These are phyloP conservation scores for Hemicrepidius hirtus DNA, from an alignment of 2,888 invertebrate species.

Conservation along the genomic window DNA sequence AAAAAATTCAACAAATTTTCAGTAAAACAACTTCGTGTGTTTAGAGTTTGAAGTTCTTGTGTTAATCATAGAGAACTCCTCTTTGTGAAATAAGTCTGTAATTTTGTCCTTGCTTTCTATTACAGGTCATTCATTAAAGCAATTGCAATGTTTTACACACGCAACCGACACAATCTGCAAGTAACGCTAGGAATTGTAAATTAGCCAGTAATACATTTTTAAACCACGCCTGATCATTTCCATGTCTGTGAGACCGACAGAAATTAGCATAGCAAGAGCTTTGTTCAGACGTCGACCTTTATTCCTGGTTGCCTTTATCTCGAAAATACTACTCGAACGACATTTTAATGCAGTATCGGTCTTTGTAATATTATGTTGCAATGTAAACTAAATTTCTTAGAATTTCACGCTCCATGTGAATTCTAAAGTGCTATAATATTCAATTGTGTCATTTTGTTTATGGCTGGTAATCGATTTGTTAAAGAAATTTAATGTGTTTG, in stretches of 20 bases:
- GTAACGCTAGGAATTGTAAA: conserved; percentile 41
- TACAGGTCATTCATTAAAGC: conserved; percentile 24
- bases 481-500: neutral
- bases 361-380: conserved; percentile 34
- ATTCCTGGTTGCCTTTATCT: conserved; percentile 35
- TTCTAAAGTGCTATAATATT: neutral
- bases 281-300: conserved; percentile 45
- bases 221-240: conserved; percentile 48
- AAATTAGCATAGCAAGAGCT: conserved; percentile 48
- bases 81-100: neutral
- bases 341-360: conserved; percentile 31
- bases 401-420: conserved; percentile 27
- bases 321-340: conserved; percentile 26
- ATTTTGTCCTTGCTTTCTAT: conserved; percentile 23
- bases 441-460: neutral
- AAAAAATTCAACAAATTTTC: too few relatives aligned
- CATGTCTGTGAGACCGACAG: conserved; percentile 45
- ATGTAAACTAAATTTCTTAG: conserved; percentile 10
- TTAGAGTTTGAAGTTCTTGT: too few relatives aligned
- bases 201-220: conserved; percentile 46
- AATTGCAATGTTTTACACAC: conserved; percentile 22
- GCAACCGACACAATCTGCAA: conserved; percentile 36
- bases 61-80: neutral
- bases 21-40: too few relatives aligned
- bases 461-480: neutral